These are phyloP conservation scores for Trachelus tabidus DNA, from an alignment of 2,888 invertebrate genomes.

Conservation along the genomic window DNA sequence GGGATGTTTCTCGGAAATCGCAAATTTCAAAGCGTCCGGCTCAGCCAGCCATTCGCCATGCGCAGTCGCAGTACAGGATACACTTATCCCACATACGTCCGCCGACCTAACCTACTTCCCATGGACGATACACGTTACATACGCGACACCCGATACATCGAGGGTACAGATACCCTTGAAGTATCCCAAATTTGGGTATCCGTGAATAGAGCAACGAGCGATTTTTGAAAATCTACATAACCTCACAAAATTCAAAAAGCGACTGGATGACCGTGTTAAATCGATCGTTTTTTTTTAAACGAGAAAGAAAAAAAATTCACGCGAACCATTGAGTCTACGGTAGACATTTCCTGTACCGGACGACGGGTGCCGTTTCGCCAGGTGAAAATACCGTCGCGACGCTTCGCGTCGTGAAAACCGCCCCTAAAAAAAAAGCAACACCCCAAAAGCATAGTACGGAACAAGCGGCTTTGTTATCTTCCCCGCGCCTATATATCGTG, in stretches of 20 bases:
- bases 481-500: neutral
- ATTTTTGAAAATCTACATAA: neutral
- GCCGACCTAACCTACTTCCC: neutral
- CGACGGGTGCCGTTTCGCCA: neutral
- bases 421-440: neutral
- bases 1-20: slow-evolving; percentile 38
- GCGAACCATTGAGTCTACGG: no score
- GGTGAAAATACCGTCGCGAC: neutral
- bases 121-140: neutral
- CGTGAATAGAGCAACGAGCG: neutral
- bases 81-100: neutral
- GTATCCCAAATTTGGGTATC: neutral
- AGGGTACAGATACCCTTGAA: neutral
- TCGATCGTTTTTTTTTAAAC: no score
- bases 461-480: neutral
- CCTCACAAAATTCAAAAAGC: no score
- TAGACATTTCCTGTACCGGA: no score
- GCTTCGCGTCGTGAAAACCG: neutral
- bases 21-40: slow-evolving; percentile 45
- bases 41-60: slow-evolving; percentile 2
- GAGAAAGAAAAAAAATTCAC: no score
- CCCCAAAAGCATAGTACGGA: neutral
- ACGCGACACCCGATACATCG: neutral
- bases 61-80: neutral
- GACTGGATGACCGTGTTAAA: no score